Percentiles rank a stretch among this genome's conserved stretches.
These are phyloP conservation scores for Penaeus japonicus DNA, from an alignment of 1,140 invertebrate genomes.

Conservation along the genomic window DNA sequence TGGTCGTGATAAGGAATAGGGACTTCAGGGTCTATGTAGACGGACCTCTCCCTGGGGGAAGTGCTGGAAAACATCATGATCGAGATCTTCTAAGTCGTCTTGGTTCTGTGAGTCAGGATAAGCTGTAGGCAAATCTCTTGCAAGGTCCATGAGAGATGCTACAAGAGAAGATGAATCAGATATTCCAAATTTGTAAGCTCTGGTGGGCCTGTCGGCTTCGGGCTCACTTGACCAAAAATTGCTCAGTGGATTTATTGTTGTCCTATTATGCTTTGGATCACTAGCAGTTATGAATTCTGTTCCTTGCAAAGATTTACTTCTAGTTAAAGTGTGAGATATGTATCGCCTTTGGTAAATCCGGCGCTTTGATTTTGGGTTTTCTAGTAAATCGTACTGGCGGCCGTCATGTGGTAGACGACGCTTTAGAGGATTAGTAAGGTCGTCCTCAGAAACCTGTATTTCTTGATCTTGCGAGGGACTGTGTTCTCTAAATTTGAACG, in stretches of 20 bases:
- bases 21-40: slow-evolving; percentile 4
- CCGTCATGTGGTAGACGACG: not conserved
- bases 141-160: slow-evolving; percentile 35
- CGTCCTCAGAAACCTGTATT: slow-evolving; percentile 31
- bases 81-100: slow-evolving; percentile 41
- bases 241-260: too few relatives aligned
- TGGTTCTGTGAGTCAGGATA: slow-evolving; percentile 24
- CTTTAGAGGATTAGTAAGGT: slow-evolving; percentile 29
- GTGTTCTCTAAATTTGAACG: not conserved
- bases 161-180: slow-evolving; percentile 25
- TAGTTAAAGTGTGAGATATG: not conserved
- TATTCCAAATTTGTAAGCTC: slow-evolving; percentile 6
- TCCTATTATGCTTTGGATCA: too few relatives aligned
- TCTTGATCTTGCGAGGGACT: slow-evolving; percentile 7
- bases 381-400: slow-evolving; percentile 30
- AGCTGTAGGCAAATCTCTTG: slow-evolving; percentile 24
- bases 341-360: slow-evolving; percentile 19
- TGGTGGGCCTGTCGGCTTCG: not conserved
- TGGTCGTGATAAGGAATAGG: not conserved
- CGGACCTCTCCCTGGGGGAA: slow-evolving; percentile 38
- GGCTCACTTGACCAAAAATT: not conserved
- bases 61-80: slow-evolving; percentile 29
- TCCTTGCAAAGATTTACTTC: not conserved
- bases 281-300: too few relatives aligned
- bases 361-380: slow-evolving; percentile 20